A percentile compares a stretch with the other conserved stretches of the same genome.
Conservation (phyloP, 2,797 vertebrate genomes). For the Dallia pectoralis region DNA sequence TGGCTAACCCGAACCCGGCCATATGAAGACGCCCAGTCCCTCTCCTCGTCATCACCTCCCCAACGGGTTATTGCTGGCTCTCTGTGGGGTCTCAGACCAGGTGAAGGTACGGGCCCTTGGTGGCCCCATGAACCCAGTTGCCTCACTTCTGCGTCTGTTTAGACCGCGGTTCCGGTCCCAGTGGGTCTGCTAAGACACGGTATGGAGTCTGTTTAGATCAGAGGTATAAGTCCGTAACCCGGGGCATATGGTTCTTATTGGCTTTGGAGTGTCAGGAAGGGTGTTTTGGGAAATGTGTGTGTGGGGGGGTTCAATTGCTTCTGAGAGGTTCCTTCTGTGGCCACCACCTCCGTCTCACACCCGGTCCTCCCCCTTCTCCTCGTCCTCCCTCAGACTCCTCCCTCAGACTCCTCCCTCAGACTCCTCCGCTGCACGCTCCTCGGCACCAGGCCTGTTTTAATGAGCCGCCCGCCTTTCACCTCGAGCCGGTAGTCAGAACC, state of each 20-base stretch:
- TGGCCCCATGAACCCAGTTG: too few species aligned
- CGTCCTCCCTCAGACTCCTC: conserved; percentile 4
- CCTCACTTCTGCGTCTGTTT: too few species aligned
- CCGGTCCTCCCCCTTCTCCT: background rate
- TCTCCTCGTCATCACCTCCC: too few species aligned
- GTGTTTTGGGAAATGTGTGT: conserved; percentile 7
- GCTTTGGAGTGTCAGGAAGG: conserved; percentile 43
- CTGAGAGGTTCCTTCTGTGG: conserved; percentile 18
- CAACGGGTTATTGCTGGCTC: too few species aligned
- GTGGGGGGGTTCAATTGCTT: conserved; percentile 37
- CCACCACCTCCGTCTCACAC: conserved; percentile 2
- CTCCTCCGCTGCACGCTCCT: background rate
- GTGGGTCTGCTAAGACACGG: conserved; percentile 15
- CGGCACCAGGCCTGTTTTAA: conserved; percentile 23
- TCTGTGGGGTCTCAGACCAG: too few species aligned
- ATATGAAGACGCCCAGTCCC: too few species aligned
- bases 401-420: background rate
- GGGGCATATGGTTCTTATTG: conserved; percentile 66
- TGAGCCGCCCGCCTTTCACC: background rate
- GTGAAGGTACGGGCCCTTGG: too few species aligned
- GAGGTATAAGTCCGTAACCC: conserved; percentile 28
- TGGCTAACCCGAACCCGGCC: too few species aligned
- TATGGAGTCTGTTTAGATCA: conserved; percentile 28
- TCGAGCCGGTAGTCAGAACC: background rate
- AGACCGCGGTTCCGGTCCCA: conserved; percentile 9